These are phyloP conservation scores for Notamacropus eugenii DNA, from an alignment of 2,797 vertebrate species.

Conservation along the genomic window DNA sequence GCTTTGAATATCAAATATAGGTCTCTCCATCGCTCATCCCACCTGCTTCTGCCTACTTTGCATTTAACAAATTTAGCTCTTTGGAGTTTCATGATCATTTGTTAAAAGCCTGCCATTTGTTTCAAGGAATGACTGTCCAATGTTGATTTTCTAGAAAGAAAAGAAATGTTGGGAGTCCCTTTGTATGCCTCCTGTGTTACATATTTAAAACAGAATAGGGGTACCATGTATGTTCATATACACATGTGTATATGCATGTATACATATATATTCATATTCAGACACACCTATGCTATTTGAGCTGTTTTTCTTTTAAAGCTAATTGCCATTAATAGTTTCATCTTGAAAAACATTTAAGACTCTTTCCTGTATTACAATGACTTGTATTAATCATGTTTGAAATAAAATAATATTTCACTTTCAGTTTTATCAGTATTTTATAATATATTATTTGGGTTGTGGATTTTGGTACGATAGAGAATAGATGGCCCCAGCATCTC, in stretches of 20 bases:
- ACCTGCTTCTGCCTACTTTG: background rate
- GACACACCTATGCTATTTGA: background rate
- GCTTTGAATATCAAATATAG: constrained; percentile 46
- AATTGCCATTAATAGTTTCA: background rate
- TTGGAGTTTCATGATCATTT: constrained; percentile 41
- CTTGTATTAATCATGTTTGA: background rate
- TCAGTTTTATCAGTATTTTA: constrained; percentile 15
- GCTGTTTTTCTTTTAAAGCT: background rate
- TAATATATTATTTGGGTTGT: constrained; percentile 11
- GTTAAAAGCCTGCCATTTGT: background rate
- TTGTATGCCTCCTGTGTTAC: constrained; percentile 17
- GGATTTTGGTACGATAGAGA: background rate
- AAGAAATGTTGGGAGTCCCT: constrained; percentile 16
- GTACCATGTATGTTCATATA: background rate
- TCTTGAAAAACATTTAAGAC: background rate
- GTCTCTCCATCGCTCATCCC: constrained; percentile 13
- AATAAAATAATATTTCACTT: background rate
- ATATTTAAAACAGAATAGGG: too few species aligned
- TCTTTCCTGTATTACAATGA: background rate
- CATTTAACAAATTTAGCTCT: constrained; percentile 24
- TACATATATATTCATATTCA: background rate
- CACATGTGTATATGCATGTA: background rate
- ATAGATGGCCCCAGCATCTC: background rate
- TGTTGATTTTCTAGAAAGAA: constrained; percentile 43
- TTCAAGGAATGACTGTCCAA: constrained; percentile 11